These are phyloP conservation scores for Muscina levida DNA, from an alignment of 2,888 invertebrate species.

Conservation along the genomic window DNA sequence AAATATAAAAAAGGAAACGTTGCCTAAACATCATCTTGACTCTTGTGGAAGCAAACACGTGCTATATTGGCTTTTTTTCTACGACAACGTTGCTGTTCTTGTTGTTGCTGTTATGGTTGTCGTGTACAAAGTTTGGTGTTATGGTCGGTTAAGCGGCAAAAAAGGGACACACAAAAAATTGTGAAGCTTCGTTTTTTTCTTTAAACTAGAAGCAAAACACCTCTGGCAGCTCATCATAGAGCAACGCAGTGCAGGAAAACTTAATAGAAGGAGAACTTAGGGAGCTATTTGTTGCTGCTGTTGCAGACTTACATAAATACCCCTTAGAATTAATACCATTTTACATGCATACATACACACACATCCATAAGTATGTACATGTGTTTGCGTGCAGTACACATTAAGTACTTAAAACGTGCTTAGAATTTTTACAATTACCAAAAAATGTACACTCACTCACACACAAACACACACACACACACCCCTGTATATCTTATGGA, in stretches of 20 bases:
- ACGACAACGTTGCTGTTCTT: not conserved
- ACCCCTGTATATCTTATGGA: not conserved
- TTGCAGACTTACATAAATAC: not conserved
- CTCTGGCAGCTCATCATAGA: constrained; percentile 36
- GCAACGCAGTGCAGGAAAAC: not conserved
- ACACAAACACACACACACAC: not conserved
- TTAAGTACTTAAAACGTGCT: constrained; percentile 60
- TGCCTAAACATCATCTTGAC: constrained; percentile 52
- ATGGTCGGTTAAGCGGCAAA: constrained; percentile 30
- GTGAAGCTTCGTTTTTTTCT: constrained; percentile 13
- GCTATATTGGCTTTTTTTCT: constrained; percentile 50
- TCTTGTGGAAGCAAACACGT: constrained; percentile 53
- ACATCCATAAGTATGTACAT: constrained; percentile 20
- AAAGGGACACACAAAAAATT: constrained; percentile 10
- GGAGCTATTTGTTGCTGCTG: constrained; percentile 16
- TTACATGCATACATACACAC: not conserved
- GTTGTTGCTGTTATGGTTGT: not conserved
- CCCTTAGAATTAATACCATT: not conserved
- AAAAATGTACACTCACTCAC: constrained; percentile 3
- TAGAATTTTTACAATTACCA: constrained; percentile 57
- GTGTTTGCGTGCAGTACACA: constrained; percentile 14
- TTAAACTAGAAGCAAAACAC: constrained; percentile 24
- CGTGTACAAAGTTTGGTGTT: constrained; percentile 30
- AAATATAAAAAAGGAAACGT: too few species aligned
- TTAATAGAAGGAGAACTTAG: not conserved